Evolutionary conservation across 2,113 vertebrate genomes (phyloP), one percentile per base, ranked within the genome.

Genomic region (Salvator merianae): DNA sequence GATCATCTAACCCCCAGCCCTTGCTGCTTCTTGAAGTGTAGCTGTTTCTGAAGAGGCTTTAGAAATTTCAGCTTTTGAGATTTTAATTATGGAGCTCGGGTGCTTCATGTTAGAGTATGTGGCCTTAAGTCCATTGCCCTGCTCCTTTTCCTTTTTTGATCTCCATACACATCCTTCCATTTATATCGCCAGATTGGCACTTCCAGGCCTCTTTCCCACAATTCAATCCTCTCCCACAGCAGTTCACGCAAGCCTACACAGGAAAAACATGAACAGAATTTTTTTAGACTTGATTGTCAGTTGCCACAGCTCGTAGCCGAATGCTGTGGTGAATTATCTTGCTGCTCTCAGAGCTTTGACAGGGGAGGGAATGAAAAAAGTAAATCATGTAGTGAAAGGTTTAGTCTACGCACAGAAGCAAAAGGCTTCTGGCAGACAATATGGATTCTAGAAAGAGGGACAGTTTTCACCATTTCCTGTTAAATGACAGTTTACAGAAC

Each of bases 391-490:
- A 62, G 32, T 76, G 34, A 50, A 10, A 85, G 38, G 2, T 34
- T 30, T 68, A 76, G 75, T 63, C 63, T 77, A 18, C 81, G 72
- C 65, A 83, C 85, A 36, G n/a, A 38, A n/a, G 63, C 68, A 79
- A 76, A 78, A 0, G 0, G 1, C 36, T 88, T 50, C 88, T 79
- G 79, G 30, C 83, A 79, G 91, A 91, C 91, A 90, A 87, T 88
- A 77, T 83, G 66, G 83, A 30, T 91, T 92, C 30, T 5, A 87
- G 93, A 50, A 84, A 36, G 76, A 91, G 26, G 30, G 76, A 71
- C 47, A 38, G 89, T 62, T 20, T 22, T 86, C 90, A 90, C 66
- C 84, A 84, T 94, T 94, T 94, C 92, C 95, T 90, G 88, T 85
- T 91, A 2, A 79, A 24, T 93, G 87, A 84, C 9, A 5, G 86